These are phyloP conservation scores for Nephila pilipes DNA, from an alignment of 1,140 invertebrate genomes.

Conservation along the genomic window DNA sequence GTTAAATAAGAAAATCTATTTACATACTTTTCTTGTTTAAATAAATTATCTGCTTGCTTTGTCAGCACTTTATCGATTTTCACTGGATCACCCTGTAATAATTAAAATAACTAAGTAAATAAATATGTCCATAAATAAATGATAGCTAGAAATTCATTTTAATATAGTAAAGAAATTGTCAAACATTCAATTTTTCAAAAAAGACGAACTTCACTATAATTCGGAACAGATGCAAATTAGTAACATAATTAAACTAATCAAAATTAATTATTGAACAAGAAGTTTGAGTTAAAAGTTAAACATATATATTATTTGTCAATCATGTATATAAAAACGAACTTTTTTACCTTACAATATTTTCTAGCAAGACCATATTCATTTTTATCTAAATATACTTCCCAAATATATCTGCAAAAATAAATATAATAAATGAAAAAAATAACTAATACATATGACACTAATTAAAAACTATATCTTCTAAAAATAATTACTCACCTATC, in stretches of 20 bases:
- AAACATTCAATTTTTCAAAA: no score
- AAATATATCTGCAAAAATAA: conserved; percentile 80
- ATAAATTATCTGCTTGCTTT: conserved; percentile 94
- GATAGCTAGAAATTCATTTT: not conserved
- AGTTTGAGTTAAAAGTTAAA: no score
- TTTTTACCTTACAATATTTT: conserved; percentile 80
- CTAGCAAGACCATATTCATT: conserved; percentile 94
- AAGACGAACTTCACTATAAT: not conserved
- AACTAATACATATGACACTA: not conserved
- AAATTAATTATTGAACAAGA: conserved; percentile 35
- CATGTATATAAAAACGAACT: not conserved
- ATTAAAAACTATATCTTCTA: conserved; percentile 84
- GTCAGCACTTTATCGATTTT: conserved; percentile 92
- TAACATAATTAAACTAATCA: not conserved
- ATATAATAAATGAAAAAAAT: not conserved
- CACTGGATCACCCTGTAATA: conserved; percentile 86
- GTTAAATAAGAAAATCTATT: no score
- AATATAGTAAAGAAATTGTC: not conserved
- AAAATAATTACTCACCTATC: conserved; percentile 87
- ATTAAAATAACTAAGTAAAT: not conserved
- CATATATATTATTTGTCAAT: no score
- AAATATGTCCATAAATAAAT: not conserved
- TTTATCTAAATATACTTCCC: conserved; percentile 91
- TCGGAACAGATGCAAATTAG: not conserved
- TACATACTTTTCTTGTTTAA: conserved; percentile 83